Evolutionary conservation across 2,888 invertebrate genomes (phyloP), one percentile per base, ranked within the genome.

Genomic region (Nymphalis c-album): DNA sequence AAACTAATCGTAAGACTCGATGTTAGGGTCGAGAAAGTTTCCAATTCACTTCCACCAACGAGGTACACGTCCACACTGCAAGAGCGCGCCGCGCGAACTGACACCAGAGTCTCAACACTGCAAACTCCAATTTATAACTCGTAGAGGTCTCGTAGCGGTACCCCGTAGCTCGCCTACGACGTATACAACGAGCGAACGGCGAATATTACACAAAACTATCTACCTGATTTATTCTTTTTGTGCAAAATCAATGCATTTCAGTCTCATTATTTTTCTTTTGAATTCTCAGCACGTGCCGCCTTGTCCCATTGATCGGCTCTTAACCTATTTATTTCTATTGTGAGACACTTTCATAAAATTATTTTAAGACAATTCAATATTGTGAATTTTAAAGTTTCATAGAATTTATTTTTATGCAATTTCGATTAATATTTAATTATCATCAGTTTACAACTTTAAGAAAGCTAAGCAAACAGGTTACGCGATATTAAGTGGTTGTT

Each of bases 41-140:
- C 20, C 22, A 17, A 55, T 20, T 8, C 35, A 26, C 16, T 26
- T 35, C 46, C 22, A 17, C 13, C 17, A 31, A 20, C 60, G 26
- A 45, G 40, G 31, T 46, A 62, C 70, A 72, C 74, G 51, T 66
- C 68, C 50, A 22, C 60, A 31, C 59, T 10, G 16, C 26, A 7
- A 18, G 67, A 73, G 74, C 73, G 74, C 74, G 67, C 68, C 71
- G 74, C 74, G 73, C 74, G 47, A 66, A 74, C 74, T 74, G 71
- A 67, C 57, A 40, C 35, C 59, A 67, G 57, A 60, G 22, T n/a
- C 61, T 58, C 48, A 57, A 53, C n/a, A 20, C 18, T 16, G 35
- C 57, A 8, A 53, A 26, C 57, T 35, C 31, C n/a, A 18, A 18
- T 26, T 50, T 31, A 50, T 20, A 40, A 20, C 48, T 64, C 60